These are phyloP conservation scores for Ploceus nigricollis DNA, from an alignment of 2,113 vertebrate genomes.

Conservation along the genomic window DNA sequence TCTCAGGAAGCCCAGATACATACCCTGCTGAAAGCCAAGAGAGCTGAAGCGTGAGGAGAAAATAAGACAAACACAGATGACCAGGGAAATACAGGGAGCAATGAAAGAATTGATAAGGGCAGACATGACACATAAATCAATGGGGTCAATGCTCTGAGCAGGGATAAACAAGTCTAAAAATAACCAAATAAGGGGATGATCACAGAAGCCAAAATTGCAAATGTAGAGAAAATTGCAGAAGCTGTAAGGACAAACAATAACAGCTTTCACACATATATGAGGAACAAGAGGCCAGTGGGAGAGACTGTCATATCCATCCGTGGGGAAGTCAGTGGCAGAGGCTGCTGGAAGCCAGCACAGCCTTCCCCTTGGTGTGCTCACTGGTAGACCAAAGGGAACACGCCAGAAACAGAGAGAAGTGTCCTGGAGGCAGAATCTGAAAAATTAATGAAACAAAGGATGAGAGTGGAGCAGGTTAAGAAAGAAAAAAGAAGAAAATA, in stretches of 20 bases:
- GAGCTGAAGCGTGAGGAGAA: neutral
- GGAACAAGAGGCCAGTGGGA: neutral
- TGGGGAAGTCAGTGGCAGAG: neutral
- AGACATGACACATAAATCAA: neutral
- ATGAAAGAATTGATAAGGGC: neutral
- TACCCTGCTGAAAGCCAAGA: neutral
- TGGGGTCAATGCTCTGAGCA: neutral
- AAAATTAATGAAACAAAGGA: slow-evolving; percentile 46
- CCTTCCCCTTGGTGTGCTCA: neutral
- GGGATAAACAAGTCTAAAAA: slow-evolving; percentile 18
- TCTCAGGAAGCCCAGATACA: neutral
- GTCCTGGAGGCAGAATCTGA: slow-evolving; percentile 42
- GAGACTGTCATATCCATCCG: neutral
- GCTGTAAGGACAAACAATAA: neutral
- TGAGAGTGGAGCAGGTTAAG: neutral
- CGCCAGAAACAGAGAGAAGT: neutral
- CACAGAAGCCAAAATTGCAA: neutral
- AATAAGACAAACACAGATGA: neutral
- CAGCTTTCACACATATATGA: neutral
- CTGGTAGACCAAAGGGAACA: neutral
- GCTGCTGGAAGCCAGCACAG: neutral
- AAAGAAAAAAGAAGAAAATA: slow-evolving; percentile 10
- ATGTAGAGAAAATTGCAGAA: slow-evolving; percentile 17
- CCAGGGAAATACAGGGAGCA: neutral
- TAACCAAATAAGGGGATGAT: neutral